Evolutionary conservation across 2,888 invertebrate genomes (phyloP).

Genomic region (Pachydiplax longipennis): DNA sequence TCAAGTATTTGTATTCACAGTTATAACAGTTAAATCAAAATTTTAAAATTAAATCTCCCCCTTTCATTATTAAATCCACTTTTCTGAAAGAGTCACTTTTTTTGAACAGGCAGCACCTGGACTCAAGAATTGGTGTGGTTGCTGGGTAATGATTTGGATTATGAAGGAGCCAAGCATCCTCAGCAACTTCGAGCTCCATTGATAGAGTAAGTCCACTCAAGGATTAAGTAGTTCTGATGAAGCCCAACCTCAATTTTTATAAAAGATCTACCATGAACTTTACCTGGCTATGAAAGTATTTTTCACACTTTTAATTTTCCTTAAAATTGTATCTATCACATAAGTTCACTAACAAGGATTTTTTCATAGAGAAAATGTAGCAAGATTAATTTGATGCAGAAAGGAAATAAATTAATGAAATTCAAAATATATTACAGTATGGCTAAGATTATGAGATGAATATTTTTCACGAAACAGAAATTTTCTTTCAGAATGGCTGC

Average conservation of each 20-base stretch:
- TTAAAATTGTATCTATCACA: too few relatives aligned
- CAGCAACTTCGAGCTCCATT: constrained; percentile 75
- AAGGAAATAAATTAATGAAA: too few relatives aligned
- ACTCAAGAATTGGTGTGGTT: constrained; percentile 93
- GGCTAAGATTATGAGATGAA: not conserved
- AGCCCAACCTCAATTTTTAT: not conserved
- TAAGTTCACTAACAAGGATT: too few relatives aligned
- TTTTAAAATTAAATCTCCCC: too few relatives aligned
- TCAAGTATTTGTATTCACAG: too few relatives aligned
- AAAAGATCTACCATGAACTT: not conserved
- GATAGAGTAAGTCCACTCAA: constrained; percentile 65
- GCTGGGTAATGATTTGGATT: constrained; percentile 81
- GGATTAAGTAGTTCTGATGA: not conserved
- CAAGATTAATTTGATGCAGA: too few relatives aligned
- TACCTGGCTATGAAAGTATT: not conserved
- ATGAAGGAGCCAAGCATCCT: constrained; percentile 72
- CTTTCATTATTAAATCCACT: too few relatives aligned
- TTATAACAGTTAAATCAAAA: too few relatives aligned
- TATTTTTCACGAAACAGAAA: not conserved
- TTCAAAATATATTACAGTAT: not conserved
- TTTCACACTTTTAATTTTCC: too few relatives aligned
- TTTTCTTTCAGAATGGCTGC: constrained; percentile 55
- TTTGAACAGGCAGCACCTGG: constrained; percentile 82
- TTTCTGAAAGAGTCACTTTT: not conserved
- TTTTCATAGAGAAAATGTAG: too few relatives aligned